Percentiles rank a stretch among this genome's conserved stretches.
Conservation (phyloP, 2,888 invertebrate genomes). For the Apocheima hispidaria region DNA sequence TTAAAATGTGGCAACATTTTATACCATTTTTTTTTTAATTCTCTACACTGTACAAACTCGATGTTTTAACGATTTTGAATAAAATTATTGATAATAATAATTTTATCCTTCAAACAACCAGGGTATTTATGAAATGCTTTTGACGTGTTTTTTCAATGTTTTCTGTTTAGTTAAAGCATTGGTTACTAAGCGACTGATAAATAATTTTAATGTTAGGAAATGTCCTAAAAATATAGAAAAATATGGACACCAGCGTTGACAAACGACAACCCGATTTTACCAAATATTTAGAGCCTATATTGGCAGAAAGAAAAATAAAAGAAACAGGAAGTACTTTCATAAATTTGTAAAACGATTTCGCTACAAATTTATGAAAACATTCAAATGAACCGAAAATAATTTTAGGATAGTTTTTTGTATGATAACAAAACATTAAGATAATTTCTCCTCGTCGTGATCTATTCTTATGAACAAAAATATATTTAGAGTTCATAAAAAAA, state of each 20-base stretch:
- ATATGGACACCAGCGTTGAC: constrained; percentile 32
- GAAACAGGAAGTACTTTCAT: constrained; percentile 2
- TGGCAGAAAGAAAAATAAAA: not conserved
- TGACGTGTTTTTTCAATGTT: constrained; percentile 52
- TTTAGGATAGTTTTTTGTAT: no score
- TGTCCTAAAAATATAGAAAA: constrained; percentile 34
- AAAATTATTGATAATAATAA: constrained; percentile 41
- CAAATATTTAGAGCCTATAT: constrained; percentile 8
- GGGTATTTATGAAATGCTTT: constrained; percentile 75
- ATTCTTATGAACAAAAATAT: not conserved
- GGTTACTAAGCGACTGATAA: constrained; percentile 32
- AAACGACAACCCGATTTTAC: constrained; percentile 23
- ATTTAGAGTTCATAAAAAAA: not conserved
- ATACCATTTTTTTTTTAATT: constrained; percentile 60
- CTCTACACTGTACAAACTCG: constrained; percentile 84
- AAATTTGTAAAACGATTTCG: no score
- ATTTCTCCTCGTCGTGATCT: no score
- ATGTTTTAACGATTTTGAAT: constrained; percentile 52
- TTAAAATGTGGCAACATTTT: constrained; percentile 78
- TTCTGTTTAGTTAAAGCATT: constrained; percentile 32
- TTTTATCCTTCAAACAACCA: constrained; percentile 52
- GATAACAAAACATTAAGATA: no score
- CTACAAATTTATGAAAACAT: not conserved
- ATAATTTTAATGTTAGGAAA: constrained; percentile 31
- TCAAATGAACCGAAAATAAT: not conserved